Base-by-base conservation (phyloP, 1,140 invertebrate species). In the Drosophila gunungcola region DNA sequence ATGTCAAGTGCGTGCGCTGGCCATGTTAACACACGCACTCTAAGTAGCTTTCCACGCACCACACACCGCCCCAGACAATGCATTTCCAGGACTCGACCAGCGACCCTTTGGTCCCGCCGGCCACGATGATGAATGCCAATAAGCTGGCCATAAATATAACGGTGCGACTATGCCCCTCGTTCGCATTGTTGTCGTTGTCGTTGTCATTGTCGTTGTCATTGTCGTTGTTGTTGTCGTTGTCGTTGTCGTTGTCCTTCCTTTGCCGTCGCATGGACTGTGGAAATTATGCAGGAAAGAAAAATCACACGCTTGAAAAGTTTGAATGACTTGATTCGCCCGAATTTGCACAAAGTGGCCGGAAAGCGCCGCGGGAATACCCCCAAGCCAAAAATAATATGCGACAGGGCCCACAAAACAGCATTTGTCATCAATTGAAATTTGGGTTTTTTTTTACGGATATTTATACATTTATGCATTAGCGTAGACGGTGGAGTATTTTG, bases 91-190 rank as follows among this genome's bases (percentile, higher is more conserved):
- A 73, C 68, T 57, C 52, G 34, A 36, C 42, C 57, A 43, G 42
- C n/a, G 49, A 34, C 41, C 39, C 48, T 63, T 53, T 60, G n/a
- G 53, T 43, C 29, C 38, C 51, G 11, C 53, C 34, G 32, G 25
- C 5, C 52, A 49, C 49, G 61, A 84, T 88, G 84, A 88, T 88
- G 84, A 88, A 88, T 88, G 83, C 83, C 80, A 77, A 88, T 88
- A 88, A 88, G 89, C 75, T 80, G 46, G 80, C 76, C 76, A 88
- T 88, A 89, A 88, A 88, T 89, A 88, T 83, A 69, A 89, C 63
- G 65, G 69, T 79, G 73, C 68, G 69, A 73, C 65, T 77, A 74
- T 73, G 77, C 53, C 56, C 61, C 54, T 73, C 16, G 16, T 21
- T 21, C 16, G 16, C 16, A 21, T 21, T 21, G 62, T 62, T 27